phyloP scores from a whole-genome alignment of 2,113 vertebrate genomes.

The Scophthalmus maximus region DNA sequence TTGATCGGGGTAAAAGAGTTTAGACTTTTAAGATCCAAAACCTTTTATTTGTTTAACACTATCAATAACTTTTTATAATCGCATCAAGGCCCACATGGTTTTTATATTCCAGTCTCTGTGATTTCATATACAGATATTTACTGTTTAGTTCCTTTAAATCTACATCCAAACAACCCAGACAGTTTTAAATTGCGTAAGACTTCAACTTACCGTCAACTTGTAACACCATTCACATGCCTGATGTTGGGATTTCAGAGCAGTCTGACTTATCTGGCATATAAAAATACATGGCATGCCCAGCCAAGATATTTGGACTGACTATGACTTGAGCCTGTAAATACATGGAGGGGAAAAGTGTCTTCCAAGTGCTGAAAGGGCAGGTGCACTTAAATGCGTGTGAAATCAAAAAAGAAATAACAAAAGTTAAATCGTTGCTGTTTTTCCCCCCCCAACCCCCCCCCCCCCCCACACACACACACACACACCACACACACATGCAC shows the following conservation, averaged over 20 bases:
- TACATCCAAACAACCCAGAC: neutral
- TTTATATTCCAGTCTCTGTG: neutral
- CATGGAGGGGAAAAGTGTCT: neutral
- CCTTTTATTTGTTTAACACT: neutral
- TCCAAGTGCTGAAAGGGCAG: constrained; percentile 7
- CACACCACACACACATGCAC: neutral
- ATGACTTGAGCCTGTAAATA: too few relatives aligned
- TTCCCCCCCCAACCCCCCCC: too few relatives aligned
- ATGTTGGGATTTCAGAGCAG: neutral
- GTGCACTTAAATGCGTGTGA: constrained; percentile 24
- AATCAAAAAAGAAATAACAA: too few relatives aligned
- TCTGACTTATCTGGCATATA: too few relatives aligned
- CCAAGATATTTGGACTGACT: too few relatives aligned
- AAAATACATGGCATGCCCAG: too few relatives aligned
- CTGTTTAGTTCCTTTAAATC: too few relatives aligned
- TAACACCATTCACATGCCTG: neutral
- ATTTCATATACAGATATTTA: too few relatives aligned
- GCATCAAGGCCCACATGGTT: neutral
- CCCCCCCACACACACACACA: constrained; percentile 12
- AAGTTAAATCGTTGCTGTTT: too few relatives aligned
- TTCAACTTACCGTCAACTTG: neutral
- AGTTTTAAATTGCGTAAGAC: neutral
- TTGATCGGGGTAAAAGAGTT: too few relatives aligned
- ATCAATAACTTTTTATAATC: neutral
- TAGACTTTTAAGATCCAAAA: too few relatives aligned